A percentile compares a stretch with the other conserved stretches of the same genome.
Conservation (phyloP, 2,113 vertebrate genomes). For the Carassius gibelio region DNA sequence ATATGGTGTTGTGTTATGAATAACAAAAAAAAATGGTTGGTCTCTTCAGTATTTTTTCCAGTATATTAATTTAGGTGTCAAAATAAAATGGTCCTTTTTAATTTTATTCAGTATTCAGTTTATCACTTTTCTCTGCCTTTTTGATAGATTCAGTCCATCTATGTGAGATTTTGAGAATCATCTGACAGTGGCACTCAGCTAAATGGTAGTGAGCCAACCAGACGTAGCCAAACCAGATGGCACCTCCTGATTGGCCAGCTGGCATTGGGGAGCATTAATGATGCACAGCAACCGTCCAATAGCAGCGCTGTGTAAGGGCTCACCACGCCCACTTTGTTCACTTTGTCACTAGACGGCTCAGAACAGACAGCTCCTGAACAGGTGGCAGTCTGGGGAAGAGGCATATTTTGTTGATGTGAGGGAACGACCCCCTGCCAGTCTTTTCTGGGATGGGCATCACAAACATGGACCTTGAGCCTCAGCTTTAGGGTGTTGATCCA, state of each 20-base stretch:
- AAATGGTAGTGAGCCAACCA: constrained; percentile 76
- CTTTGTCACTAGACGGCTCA: constrained; percentile 65
- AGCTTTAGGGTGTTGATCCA: constrained; percentile 68
- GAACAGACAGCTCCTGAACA: constrained; percentile 63
- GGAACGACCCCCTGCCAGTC: constrained; percentile 60
- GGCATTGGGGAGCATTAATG: constrained; percentile 62
- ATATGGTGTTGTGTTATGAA: neutral
- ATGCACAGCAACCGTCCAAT: constrained; percentile 75
- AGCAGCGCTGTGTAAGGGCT: constrained; percentile 64
- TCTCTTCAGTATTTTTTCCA: neutral
- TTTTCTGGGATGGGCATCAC: constrained; percentile 56
- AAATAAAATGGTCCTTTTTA: neutral
- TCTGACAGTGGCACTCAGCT: constrained; percentile 73
- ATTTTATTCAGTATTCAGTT: neutral
- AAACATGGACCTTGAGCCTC: constrained; percentile 59
- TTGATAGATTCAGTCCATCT: constrained; percentile 35
- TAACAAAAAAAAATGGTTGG: neutral
- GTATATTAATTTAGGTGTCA: neutral
- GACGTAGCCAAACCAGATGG: constrained; percentile 73
- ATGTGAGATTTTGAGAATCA: constrained; percentile 68
- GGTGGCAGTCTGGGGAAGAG: constrained; percentile 67
- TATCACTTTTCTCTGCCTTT: neutral
- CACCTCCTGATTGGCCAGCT: constrained; percentile 73
- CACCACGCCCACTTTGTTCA: constrained; percentile 67
- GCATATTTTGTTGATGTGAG: constrained; percentile 60